phyloP scores from a whole-genome alignment of 1,140 invertebrate species.

The Zaprionus nigranus region DNA sequence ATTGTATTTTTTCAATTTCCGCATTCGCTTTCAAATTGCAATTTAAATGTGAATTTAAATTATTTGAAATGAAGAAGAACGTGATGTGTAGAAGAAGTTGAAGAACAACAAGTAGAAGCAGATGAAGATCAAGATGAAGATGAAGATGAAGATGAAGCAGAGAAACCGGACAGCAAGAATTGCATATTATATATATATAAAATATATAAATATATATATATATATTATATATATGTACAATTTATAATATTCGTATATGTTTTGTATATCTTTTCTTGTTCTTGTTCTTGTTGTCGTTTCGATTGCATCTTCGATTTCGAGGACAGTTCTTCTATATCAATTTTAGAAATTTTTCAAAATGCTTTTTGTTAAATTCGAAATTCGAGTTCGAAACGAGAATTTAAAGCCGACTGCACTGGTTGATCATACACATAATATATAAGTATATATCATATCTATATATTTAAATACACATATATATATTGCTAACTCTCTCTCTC shows the following conservation, averaged over 20 bases:
- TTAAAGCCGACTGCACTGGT: constrained; percentile 80
- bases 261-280: neutral
- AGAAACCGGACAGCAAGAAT: constrained; percentile 1
- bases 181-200: neutral
- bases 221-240: too few relatives aligned
- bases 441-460: constrained; percentile 24
- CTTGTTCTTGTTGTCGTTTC: neutral
- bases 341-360: constrained; percentile 57
- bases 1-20: constrained; percentile 33
- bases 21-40: constrained; percentile 61
- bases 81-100: constrained; percentile 9
- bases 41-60: constrained; percentile 73
- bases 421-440: constrained; percentile 33
- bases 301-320: constrained; percentile 20
- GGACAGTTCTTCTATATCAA: constrained; percentile 35
- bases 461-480: constrained; percentile 14
- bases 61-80: constrained; percentile 56
- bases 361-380: constrained; percentile 64
- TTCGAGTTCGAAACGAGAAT: constrained; percentile 49
- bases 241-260: neutral
- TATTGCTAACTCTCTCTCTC: constrained; percentile 25
- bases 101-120: constrained; percentile 6
- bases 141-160: neutral
- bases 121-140: constrained; percentile 6
- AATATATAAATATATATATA: too few relatives aligned